phyloP scores from a whole-genome alignment of 1,140 invertebrate genomes.

The Drosophila kikkawai region DNA sequence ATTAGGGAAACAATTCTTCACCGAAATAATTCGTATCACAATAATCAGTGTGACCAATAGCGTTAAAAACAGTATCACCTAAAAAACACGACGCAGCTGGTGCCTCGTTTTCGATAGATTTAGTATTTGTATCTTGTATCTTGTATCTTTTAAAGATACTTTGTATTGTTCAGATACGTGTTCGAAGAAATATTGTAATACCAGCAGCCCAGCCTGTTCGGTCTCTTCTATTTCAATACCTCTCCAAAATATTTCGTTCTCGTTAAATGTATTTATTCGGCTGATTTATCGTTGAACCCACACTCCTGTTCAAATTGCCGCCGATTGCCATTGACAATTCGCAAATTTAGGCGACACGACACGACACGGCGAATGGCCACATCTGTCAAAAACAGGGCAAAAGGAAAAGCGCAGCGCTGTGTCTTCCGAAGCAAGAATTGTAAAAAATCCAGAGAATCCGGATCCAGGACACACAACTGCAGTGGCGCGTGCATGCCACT shows the following conservation, averaged over 20 bases:
- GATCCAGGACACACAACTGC: conserved; percentile 12
- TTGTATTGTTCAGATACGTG: background rate
- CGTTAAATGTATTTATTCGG: conserved; percentile 16
- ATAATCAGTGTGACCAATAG: background rate
- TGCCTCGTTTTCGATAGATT: too few relatives aligned
- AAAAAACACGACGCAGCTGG: too few relatives aligned
- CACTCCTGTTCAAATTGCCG: conserved; percentile 7
- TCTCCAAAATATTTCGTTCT: background rate
- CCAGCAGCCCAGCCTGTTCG: background rate
- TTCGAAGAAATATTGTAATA: background rate
- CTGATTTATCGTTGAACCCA: background rate
- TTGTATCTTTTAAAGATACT: too few relatives aligned
- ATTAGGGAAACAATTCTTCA: background rate
- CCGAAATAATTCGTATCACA: background rate
- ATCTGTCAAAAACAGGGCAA: conserved; percentile 41
- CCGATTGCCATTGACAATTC: conserved; percentile 4
- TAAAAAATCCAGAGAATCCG: conserved; percentile 26
- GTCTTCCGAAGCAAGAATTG: conserved; percentile 22
- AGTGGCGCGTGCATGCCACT: conserved; percentile 46
- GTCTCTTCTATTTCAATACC: conserved; percentile 5
- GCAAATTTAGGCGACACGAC: background rate
- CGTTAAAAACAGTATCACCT: too few relatives aligned
- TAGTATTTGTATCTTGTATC: too few relatives aligned
- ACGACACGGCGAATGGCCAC: conserved; percentile 9
- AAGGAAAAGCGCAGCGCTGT: conserved; percentile 32